These are phyloP conservation scores for Amphipoea oculea DNA, from an alignment of 2,888 invertebrate species.

Conservation along the genomic window DNA sequence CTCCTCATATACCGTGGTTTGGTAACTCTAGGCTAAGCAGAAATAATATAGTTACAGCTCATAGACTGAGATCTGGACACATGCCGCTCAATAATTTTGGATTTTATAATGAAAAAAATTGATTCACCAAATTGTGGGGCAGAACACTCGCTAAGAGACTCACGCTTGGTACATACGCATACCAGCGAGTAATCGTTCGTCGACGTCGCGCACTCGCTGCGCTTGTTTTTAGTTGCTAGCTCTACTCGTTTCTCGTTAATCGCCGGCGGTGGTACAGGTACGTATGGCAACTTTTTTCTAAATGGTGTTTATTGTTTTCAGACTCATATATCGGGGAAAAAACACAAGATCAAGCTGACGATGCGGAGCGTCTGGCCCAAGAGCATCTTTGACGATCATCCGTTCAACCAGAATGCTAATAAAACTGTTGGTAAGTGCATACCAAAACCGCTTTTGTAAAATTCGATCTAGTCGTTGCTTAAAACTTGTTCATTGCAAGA, in stretches of 20 bases:
- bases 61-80: too few species aligned
- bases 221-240: neutral
- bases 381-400: conserved; percentile 82
- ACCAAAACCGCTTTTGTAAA: neutral
- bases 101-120: too few species aligned
- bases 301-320: conserved; percentile 65
- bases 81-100: too few species aligned
- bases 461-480: neutral
- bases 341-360: conserved; percentile 83
- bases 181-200: neutral
- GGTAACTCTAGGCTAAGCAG: too few species aligned
- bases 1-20: too few species aligned
- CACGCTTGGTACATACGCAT: neutral
- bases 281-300: neutral
- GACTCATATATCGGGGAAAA: conserved; percentile 88
- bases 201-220: too few species aligned
- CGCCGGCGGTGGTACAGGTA: neutral
- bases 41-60: too few species aligned
- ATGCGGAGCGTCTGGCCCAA: conserved; percentile 78
- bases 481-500: neutral
- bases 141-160: neutral
- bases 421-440: conserved; percentile 43
- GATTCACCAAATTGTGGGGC: too few species aligned
- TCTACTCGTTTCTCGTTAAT: neutral
- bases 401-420: conserved; percentile 57